Percentiles rank a stretch among this genome's conserved stretches.
These are phyloP conservation scores for Rhagoletis pomonella DNA, from an alignment of 1,140 invertebrate species.

Conservation along the genomic window DNA sequence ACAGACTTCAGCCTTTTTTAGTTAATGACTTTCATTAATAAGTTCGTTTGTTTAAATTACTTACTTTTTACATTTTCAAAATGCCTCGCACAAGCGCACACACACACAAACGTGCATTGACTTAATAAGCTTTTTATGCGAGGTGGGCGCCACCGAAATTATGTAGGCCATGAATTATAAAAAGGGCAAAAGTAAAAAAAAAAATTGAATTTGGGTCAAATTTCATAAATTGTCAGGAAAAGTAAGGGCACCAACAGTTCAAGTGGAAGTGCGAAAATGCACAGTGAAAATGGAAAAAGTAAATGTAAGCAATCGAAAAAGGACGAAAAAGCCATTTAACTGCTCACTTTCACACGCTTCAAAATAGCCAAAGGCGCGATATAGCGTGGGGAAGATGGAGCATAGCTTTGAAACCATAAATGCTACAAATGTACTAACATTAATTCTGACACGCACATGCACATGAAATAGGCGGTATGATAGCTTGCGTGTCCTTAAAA, in stretches of 20 bases:
- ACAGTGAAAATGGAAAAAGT: background rate
- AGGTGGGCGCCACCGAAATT: too few species aligned
- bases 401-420: background rate
- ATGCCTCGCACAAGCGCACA: too few species aligned
- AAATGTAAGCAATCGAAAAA: background rate
- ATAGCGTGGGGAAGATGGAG: background rate
- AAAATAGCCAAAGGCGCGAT: background rate
- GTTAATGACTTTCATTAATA: too few species aligned
- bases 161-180: background rate
- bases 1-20: too few species aligned
- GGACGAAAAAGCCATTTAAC: background rate
- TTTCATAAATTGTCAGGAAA: constrained; percentile 10
- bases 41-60: background rate
- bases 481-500: constrained; percentile 20
- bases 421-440: background rate
- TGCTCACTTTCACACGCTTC: constrained; percentile 19
- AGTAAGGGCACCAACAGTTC: background rate
- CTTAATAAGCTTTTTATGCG: background rate
- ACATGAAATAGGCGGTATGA: background rate
- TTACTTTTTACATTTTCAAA: background rate
- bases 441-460: background rate
- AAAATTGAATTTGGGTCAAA: background rate
- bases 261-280: background rate
- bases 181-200: constrained; percentile 2
- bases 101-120: background rate